Evolutionary conservation across 2,888 invertebrate genomes (phyloP), one percentile per base, ranked within the genome.

Genomic region (Lordiphosa andalusiaca): DNA sequence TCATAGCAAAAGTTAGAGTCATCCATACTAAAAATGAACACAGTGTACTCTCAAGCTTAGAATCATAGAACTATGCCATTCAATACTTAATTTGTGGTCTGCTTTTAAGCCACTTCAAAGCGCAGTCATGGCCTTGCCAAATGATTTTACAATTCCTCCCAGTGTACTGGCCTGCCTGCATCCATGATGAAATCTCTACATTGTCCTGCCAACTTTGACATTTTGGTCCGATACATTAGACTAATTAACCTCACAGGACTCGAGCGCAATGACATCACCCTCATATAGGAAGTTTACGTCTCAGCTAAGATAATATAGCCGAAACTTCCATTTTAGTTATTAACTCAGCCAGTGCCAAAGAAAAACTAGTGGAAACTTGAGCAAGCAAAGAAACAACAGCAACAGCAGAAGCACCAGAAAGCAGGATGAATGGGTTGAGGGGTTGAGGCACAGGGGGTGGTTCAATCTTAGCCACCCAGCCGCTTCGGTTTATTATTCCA

Each of bases 401-500:
- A 39, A 50, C 58, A 60, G 44, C 59, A 66, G 53, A 12, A 60
- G 53, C 35, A 73, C 47, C 36, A 38, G 7, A 46, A 39, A 57
- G 37, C 38, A 49, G 25, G 7, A 21, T n/a, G 12, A 44, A 16
- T 1, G 16, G 46, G 23, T 6, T 7, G 23, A 5, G 10, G 10
- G 16, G 16, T 16, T 16, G 16, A 16, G 16, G 16, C 1, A 2
- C 2, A 37, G 23, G 12, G 21, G 19, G 21, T 38, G 6, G 4
- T 38, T 57, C 64, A 62, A 62, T 62, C 62, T 50, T 55, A 63
- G 41, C 63, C n/a, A n/a, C n/a, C 48, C 44, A 48, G 76, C 51
- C 65, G 63, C 62, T 69, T 62, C 75, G 71, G 82, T 78, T 78
- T 78, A 82, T 82, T 80, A 80, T 81, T 84, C 80, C 67, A 78